These are phyloP conservation scores for Crematogaster levior DNA, from an alignment of 2,888 invertebrate species.

Conservation along the genomic window DNA sequence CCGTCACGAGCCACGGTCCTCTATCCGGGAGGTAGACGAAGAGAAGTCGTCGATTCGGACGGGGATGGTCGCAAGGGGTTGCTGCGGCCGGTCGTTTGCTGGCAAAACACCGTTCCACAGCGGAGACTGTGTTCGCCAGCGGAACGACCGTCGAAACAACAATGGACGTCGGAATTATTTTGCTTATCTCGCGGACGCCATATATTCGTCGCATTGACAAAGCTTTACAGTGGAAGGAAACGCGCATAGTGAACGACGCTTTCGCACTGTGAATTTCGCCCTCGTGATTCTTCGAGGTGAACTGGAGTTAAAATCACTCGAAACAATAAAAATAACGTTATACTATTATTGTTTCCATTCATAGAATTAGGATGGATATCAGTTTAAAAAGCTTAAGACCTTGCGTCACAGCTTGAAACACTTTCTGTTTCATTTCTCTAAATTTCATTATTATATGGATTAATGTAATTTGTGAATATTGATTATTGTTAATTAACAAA, in stretches of 20 bases:
- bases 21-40: slow-evolving; percentile 34
- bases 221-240: slow-evolving; percentile 51
- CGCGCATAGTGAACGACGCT: not conserved
- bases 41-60: slow-evolving; percentile 53
- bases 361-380: not conserved
- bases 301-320: not conserved
- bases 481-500: not conserved
- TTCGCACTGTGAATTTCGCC: not conserved
- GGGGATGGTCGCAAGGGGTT: slow-evolving; percentile 13
- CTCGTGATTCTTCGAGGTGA: not conserved
- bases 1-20: slow-evolving; percentile 59
- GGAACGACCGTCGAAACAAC: slow-evolving; percentile 47
- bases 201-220: slow-evolving; percentile 7
- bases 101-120: slow-evolving; percentile 42
- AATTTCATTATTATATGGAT: not conserved
- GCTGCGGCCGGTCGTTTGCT: slow-evolving; percentile 57
- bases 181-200: slow-evolving; percentile 55
- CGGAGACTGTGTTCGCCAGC: slow-evolving; percentile 51
- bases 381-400: not conserved
- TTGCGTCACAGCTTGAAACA: not conserved
- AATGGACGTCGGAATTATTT: slow-evolving; percentile 56
- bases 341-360: slow-evolving; percentile 3
- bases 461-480: not conserved
- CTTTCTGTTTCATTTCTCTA: not conserved
- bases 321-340: slow-evolving; percentile 20